A percentile compares a stretch with the other conserved stretches of the same genome.
These are phyloP conservation scores for Acanthornis magna DNA, from an alignment of 2,797 vertebrate genomes.

Conservation along the genomic window DNA sequence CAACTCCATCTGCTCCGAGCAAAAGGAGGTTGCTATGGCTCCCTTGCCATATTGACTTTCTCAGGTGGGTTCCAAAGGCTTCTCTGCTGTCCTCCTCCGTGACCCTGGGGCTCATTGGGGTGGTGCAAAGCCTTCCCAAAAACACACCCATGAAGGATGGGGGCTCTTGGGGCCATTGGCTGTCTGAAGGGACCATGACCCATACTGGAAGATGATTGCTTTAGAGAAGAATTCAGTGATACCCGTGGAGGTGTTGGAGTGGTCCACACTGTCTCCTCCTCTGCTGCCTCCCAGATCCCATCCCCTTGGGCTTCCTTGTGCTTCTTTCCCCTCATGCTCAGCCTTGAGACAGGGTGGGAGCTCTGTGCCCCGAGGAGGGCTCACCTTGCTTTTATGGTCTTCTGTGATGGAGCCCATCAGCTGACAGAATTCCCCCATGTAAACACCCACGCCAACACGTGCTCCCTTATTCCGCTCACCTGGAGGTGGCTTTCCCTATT, in stretches of 20 bases:
- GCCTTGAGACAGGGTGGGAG: neutral
- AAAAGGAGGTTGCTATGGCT: neutral
- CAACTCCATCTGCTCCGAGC: neutral
- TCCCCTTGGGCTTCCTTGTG: neutral
- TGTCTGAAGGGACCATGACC: neutral
- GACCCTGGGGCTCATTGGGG: neutral
- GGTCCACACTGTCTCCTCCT: neutral
- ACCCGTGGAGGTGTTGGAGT: neutral
- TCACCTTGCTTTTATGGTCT: neutral
- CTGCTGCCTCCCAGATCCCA: neutral
- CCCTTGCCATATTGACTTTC: neutral
- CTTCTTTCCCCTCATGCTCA: neutral
- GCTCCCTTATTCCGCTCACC: neutral
- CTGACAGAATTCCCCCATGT: neutral
- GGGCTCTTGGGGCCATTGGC: neutral
- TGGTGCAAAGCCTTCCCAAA: neutral
- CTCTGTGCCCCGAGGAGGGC: neutral
- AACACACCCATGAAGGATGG: neutral
- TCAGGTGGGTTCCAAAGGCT: neutral
- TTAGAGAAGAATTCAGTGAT: neutral
- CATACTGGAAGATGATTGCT: neutral
- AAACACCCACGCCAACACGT: neutral
- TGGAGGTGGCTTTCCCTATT: neutral
- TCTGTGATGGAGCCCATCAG: neutral
- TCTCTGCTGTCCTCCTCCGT: neutral